phyloP scores from a whole-genome alignment of 2,797 vertebrate species.

The Linurgus olivaceus region DNA sequence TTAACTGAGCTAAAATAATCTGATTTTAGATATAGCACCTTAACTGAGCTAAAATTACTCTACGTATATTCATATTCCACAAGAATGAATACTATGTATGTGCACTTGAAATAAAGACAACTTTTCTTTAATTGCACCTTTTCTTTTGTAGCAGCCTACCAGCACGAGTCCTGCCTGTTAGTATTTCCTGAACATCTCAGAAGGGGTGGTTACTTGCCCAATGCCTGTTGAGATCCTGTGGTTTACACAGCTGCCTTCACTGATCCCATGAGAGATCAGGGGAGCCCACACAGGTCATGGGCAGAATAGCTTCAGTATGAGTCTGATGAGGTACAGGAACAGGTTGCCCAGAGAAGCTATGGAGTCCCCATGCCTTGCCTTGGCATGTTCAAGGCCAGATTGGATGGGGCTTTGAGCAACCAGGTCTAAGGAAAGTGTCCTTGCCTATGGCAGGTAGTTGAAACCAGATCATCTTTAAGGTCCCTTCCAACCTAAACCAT shows the following conservation, averaged over 20 bases:
- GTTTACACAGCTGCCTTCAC: background rate
- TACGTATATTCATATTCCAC: background rate
- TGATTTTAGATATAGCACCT: background rate
- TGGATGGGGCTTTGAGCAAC: background rate
- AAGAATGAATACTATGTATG: background rate
- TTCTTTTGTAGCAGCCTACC: background rate
- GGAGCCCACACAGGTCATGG: background rate
- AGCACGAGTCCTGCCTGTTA: background rate
- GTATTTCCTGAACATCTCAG: background rate
- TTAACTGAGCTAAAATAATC: background rate
- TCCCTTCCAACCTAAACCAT: background rate
- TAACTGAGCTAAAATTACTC: background rate
- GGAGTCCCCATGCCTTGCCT: background rate
- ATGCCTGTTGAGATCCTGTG: rapidly evolving
- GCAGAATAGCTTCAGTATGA: background rate
- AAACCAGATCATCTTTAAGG: background rate
- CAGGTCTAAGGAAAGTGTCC: background rate
- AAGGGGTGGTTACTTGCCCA: background rate
- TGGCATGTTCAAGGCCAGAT: background rate
- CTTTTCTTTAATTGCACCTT: background rate
- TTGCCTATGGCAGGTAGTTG: background rate
- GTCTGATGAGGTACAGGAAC: background rate
- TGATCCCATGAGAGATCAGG: too few relatives aligned
- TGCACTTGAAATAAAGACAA: background rate
- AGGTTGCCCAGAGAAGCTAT: background rate